These are phyloP conservation scores for Pseudomyrmex concolor DNA, from an alignment of 1,140 invertebrate genomes.

Conservation along the genomic window DNA sequence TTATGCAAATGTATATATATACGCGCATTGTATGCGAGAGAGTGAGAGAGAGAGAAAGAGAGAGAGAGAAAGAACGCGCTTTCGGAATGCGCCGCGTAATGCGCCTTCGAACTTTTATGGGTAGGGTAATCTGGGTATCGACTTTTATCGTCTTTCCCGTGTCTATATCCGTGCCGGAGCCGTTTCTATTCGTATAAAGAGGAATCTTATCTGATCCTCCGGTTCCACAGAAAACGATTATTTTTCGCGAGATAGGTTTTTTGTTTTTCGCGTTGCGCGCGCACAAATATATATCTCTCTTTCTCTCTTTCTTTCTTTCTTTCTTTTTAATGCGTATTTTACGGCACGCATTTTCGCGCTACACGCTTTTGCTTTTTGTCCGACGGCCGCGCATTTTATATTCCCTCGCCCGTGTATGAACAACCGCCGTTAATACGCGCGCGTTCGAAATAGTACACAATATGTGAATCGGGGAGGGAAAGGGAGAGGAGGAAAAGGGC, in stretches of 20 bases:
- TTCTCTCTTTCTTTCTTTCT: constrained; percentile 22
- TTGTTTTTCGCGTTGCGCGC: neutral
- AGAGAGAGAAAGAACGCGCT: neutral
- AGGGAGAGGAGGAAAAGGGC: neutral
- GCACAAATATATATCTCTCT: neutral
- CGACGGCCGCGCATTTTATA: constrained; percentile 62
- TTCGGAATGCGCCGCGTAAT: no score
- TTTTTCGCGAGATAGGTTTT: constrained; percentile 28
- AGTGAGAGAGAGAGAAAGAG: no score
- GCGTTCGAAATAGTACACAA: constrained; percentile 17
- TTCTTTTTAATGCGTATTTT: constrained; percentile 66
- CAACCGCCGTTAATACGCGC: constrained; percentile 1
- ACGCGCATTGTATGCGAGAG: neutral
- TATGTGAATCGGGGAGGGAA: neutral
- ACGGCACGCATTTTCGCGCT: constrained; percentile 64
- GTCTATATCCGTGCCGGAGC: neutral
- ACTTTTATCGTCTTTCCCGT: neutral
- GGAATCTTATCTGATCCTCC: neutral
- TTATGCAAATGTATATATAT: neutral
- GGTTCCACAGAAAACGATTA: neutral
- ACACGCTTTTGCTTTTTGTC: constrained; percentile 74
- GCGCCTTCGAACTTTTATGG: no score
- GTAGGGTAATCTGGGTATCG: neutral
- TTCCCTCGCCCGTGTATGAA: constrained; percentile 21
- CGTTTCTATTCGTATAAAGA: neutral